Conservation (phyloP, 1,140 invertebrate genomes). For the Lamellibrachia luymesi region DNA sequence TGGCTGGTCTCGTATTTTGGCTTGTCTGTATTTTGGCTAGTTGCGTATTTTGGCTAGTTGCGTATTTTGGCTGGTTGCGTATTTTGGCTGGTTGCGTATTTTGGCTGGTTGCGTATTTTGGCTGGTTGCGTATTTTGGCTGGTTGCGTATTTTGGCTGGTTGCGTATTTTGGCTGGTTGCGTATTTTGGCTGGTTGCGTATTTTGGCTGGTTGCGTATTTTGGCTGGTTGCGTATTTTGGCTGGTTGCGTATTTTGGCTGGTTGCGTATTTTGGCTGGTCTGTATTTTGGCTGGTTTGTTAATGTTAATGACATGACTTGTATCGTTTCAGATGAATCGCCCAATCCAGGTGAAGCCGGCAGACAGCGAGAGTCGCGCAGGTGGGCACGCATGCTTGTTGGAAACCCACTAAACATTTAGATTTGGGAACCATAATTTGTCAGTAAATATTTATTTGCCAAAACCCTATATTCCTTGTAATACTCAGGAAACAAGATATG, state of each 20-base stretch:
- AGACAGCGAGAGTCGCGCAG: constrained; percentile 97
- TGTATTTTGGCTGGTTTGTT: neutral
- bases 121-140: too few relatives aligned
- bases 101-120: too few relatives aligned
- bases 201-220: neutral
- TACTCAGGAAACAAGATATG: neutral
- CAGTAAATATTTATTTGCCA: neutral
- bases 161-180: too few relatives aligned
- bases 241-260: neutral
- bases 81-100: too few relatives aligned
- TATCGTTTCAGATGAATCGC: constrained; percentile 89
- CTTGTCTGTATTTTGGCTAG: too few relatives aligned
- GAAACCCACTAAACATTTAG: neutral
- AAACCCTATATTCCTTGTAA: neutral
- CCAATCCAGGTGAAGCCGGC: constrained; percentile 99
- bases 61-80: too few relatives aligned
- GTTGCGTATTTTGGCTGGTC: neutral
- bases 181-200: too few relatives aligned
- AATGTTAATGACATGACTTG: constrained; percentile 49
- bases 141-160: too few relatives aligned
- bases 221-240: neutral
- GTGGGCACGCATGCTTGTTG: constrained; percentile 52
- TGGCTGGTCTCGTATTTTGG: too few relatives aligned
- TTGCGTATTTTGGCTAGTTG: too few relatives aligned
- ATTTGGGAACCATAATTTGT: too few relatives aligned